Base-by-base conservation (phyloP, 2,888 invertebrate species). In the Tetramorium bicarinatum region DNA sequence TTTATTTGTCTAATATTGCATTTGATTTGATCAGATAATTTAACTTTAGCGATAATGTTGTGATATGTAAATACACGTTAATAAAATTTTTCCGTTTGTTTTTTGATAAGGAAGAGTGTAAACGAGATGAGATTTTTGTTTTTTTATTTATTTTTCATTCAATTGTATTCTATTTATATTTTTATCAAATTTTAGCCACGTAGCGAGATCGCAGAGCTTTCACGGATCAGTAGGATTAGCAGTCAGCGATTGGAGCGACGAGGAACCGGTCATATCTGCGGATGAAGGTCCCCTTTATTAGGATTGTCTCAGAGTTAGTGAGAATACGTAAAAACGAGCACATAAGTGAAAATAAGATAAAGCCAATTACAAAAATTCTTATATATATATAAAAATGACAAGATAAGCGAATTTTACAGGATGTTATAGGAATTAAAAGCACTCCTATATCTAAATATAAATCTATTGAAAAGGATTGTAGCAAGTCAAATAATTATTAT, bases 161-260 rank as follows among this genome's bases (percentile, higher is more conserved):
- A 77, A 44, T 21, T 56, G 9, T 11, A 84, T 59, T 18, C 2
- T 59, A 84, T n/a, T 59, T 67, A 61, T 56, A 49, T 77, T 85
- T 88, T 47, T 38, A 67, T 87, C 76, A 90, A 82, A 76, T 94
- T 94, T 82, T 95, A 96, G 96, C 93, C 96, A 95, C 92, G 96
- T 96, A 88, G 95, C 96, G 85, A 95, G 96, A 91, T 96, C 96
- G 90, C 96, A 96, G 94, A 96, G 96, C 87, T 96, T 96, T 94
- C 96, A 96, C 94, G 96, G 96, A 67, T 79, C 79, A 59, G 71
- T 61, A 90, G 92, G 95, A 88, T 92, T 94, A 84, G 95, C 95
- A 21, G 92, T 95, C 41, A 95, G 93, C 80, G 93, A 93, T 75
- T 93, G 93, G 92, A 93, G 93, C 74, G 93, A 93, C 56, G 93